Evolutionary conservation across 2,888 invertebrate genomes (phyloP).

Genomic region (Tachina fera): DNA sequence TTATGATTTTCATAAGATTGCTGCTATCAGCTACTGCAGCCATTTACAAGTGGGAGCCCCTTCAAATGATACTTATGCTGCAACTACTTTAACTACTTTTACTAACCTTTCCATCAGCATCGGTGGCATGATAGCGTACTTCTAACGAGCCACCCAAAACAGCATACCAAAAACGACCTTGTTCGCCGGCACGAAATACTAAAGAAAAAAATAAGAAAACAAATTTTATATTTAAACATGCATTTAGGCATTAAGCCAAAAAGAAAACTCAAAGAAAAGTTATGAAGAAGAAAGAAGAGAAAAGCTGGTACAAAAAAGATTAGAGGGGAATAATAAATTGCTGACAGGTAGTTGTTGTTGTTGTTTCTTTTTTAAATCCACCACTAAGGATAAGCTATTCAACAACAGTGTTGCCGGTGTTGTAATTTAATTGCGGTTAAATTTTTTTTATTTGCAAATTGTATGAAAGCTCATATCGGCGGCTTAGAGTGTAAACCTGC

Average conservation of each 20-base stretch:
- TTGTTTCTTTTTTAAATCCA: constrained; percentile 20
- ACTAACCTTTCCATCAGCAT: constrained; percentile 86
- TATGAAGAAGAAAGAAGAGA: neutral
- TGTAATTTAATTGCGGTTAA: no score
- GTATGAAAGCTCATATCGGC: no score
- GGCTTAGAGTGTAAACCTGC: no score
- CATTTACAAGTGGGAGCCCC: constrained; percentile 19
- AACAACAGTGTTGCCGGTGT: neutral
- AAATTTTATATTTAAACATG: constrained; percentile 57
- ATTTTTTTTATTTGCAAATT: no score
- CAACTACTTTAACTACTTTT: constrained; percentile 46
- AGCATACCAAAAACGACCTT: constrained; percentile 91
- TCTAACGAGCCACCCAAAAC: constrained; percentile 89
- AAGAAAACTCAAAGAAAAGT: neutral
- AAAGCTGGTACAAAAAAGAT: constrained; percentile 19
- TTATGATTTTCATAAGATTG: constrained; percentile 62
- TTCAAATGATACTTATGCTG: neutral
- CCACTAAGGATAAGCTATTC: constrained; percentile 47
- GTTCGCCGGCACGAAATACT: constrained; percentile 91
- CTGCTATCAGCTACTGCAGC: constrained; percentile 40
- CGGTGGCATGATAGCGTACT: constrained; percentile 86
- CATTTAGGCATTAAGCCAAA: constrained; percentile 67
- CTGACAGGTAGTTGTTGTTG: neutral
- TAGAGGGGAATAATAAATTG: constrained; percentile 45
- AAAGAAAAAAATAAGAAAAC: constrained; percentile 72